Percentiles rank a stretch among this genome's conserved stretches.
Conservation (phyloP, 1,140 invertebrate species). For the Caligus rogercresseyi region DNA sequence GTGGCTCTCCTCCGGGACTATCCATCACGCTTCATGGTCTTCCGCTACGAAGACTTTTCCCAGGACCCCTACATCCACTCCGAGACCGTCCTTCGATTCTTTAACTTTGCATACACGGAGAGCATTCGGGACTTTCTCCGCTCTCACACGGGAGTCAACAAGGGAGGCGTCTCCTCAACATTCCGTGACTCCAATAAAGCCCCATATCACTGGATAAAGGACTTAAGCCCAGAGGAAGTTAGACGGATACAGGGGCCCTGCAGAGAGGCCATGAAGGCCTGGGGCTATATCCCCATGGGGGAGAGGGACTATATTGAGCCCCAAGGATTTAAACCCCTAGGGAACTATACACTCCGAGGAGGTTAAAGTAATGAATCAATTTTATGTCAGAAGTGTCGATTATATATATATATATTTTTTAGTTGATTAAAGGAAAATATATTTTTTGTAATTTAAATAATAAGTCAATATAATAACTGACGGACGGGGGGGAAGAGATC, state of each 20-base stretch:
- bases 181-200: conserved; percentile 58
- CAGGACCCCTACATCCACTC: conserved; percentile 49
- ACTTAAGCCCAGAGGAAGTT: conserved; percentile 41
- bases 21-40: conserved; percentile 43
- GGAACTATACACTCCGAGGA: too few relatives aligned
- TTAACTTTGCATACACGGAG: conserved; percentile 48
- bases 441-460: too few relatives aligned
- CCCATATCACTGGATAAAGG: conserved; percentile 62
- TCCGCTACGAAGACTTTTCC: conserved; percentile 68
- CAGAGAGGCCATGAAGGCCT: conserved; percentile 50
- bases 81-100: conserved; percentile 52
- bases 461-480: too few relatives aligned
- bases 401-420: too few relatives aligned
- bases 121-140: conserved; percentile 51
- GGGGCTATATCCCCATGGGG: conserved; percentile 55
- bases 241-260: conserved; percentile 43
- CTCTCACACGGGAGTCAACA: conserved; percentile 55
- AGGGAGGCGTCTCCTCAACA: conserved; percentile 60
- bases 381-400: too few relatives aligned
- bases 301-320: too few relatives aligned
- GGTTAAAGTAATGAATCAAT: too few relatives aligned
- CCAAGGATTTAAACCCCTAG: too few relatives aligned
- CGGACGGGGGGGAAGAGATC: too few relatives aligned
- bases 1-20: conserved; percentile 44
- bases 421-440: too few relatives aligned